Percentiles rank a stretch among this genome's conserved stretches.
phyloP scores from a whole-genome alignment of 2,888 invertebrate genomes.

The Rhamphomyia laevipes region DNA sequence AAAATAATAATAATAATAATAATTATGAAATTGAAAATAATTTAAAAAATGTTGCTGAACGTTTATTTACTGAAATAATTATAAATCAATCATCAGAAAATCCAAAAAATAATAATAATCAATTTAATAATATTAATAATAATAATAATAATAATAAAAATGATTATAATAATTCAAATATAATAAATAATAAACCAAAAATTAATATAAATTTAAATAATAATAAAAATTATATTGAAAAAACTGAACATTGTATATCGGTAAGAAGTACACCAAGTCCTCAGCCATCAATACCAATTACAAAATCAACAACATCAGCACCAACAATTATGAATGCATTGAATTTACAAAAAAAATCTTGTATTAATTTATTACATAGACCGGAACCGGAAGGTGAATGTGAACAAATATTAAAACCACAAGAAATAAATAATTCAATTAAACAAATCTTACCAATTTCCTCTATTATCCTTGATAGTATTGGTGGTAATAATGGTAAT shows the following conservation, averaged over 20 bases:
- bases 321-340: background rate
- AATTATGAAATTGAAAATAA: conserved; percentile 35
- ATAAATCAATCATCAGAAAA: conserved; percentile 25
- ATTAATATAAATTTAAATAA: too few relatives aligned
- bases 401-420: background rate
- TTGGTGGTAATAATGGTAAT: background rate
- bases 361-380: conserved; percentile 11
- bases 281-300: background rate
- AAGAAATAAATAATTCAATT: background rate
- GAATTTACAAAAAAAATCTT: background rate
- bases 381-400: conserved; percentile 15
- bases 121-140: background rate
- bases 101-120: too few relatives aligned
- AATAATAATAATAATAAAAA: background rate
- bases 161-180: background rate
- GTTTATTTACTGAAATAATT: conserved; percentile 35
- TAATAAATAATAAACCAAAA: too few relatives aligned
- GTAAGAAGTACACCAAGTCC: conserved; percentile 9
- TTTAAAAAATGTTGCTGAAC: conserved; percentile 35
- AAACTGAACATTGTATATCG: conserved; percentile 12
- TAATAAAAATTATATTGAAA: background rate
- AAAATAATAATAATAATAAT: conserved; percentile 19
- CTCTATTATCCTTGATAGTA: too few relatives aligned
- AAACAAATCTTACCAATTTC: background rate
- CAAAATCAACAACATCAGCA: background rate